Evolutionary conservation across 2,113 vertebrate species (phyloP), one percentile per base, ranked within the genome.

Genomic region (Macroglossus sobrinus): DNA sequence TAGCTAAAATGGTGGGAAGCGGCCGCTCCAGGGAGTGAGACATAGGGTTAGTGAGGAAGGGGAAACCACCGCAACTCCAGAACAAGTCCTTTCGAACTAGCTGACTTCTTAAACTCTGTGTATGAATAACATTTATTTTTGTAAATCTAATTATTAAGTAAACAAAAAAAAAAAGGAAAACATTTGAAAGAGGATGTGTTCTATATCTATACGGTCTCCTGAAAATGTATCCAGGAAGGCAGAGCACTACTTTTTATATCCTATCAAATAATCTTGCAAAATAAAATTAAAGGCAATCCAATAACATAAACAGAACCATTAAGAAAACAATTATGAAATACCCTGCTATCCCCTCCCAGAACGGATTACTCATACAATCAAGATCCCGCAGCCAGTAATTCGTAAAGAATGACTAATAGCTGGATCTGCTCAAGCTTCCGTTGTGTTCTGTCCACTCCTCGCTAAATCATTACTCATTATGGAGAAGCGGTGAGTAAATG

Each of bases 241-340:
- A 74, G 30, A 90, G 30, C 33, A 59, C 30, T 24, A 84, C 35
- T 75, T 93, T 66, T 74, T 33, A 78, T 45, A 71, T 35, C 24
- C 57, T 22, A 74, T 71, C 64, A 71, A 86, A 92, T 50, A 84
- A 72, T 76, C 76, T 76, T 64, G 40, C 5, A 59, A 97, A 95
- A 63, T 35, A 90, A 95, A 94, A 79, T 66, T 18, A 87, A 93
- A 85, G 55, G 78, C 55, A 95, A 90, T 33, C 21, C 69, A 84
- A 3, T 88, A 93, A 82, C 40, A 63, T 18, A 55, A 43, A 69
- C 75, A 94, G 28, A 87, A 68, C 38, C 61, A 86, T 55, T 45
- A 86, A 45, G 69, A 81, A 81, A 81, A 74, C 40, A 80, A 57
- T 78, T 89, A 91, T 33, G 86, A 95, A 93, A 93, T 74, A 24